Evolutionary conservation across 2,888 invertebrate species (phyloP).

Genomic region (Willowsia nigromaculata): DNA sequence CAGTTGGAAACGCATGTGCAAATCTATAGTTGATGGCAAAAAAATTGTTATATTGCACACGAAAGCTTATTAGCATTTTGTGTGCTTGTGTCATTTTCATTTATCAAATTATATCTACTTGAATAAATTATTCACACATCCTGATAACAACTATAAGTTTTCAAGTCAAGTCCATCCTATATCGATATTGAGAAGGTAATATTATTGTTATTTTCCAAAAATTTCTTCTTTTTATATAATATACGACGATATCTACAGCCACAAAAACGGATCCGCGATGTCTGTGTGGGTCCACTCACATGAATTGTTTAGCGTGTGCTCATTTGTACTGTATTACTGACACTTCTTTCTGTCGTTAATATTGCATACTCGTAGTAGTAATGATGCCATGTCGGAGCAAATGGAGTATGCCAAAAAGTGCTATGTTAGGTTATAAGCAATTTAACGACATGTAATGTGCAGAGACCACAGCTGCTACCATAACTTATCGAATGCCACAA

Average conservation of each 20-base stretch:
- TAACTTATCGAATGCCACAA: constrained; percentile 69
- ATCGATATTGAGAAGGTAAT: too few relatives aligned
- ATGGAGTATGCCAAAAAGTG: constrained; percentile 10
- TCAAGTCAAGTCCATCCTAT: too few relatives aligned
- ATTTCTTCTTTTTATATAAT: neutral
- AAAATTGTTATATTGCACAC: too few relatives aligned
- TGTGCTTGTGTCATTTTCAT: too few relatives aligned
- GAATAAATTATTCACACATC: too few relatives aligned
- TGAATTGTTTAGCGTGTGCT: constrained; percentile 48
- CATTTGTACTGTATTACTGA: constrained; percentile 41
- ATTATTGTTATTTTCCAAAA: too few relatives aligned
- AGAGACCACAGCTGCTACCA: constrained; percentile 66
- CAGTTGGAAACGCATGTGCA: too few relatives aligned
- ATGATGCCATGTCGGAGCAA: neutral
- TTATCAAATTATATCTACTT: too few relatives aligned
- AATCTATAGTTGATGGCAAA: too few relatives aligned
- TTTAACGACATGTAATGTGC: constrained; percentile 11
- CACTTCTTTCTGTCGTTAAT: constrained; percentile 20
- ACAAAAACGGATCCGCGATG: neutral
- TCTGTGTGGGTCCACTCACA: neutral
- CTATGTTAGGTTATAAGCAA: constrained; percentile 18
- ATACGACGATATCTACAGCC: neutral
- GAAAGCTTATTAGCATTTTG: too few relatives aligned
- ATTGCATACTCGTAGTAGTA: neutral
- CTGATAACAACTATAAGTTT: too few relatives aligned